phyloP scores from a whole-genome alignment of 2,888 invertebrate species.

The Acheta domesticus region DNA sequence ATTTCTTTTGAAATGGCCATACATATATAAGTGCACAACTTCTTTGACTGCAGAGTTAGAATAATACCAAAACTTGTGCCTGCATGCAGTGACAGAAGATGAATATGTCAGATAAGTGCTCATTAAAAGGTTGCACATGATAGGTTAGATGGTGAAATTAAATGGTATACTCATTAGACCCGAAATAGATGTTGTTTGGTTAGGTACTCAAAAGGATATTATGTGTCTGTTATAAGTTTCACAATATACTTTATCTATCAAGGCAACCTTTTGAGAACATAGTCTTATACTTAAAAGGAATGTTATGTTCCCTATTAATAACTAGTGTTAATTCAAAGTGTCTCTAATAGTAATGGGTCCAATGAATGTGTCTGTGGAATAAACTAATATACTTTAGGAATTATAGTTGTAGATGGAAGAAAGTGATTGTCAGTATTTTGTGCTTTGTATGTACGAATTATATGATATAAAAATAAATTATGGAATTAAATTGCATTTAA shows the following conservation, averaged over 20 bases:
- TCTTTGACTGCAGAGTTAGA: too few species aligned
- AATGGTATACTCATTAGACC: not conserved
- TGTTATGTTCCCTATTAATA: too few species aligned
- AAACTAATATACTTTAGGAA: not conserved
- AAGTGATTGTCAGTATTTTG: slow-evolving; percentile 18
- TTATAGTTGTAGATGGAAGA: not conserved
- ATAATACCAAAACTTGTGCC: not conserved
- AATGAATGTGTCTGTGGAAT: not conserved
- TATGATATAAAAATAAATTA: too few species aligned
- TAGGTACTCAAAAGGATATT: too few species aligned
- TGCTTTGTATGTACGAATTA: not conserved
- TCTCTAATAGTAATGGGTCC: not conserved
- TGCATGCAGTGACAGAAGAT: not conserved
- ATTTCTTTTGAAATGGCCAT: too few species aligned
- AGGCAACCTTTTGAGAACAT: not conserved
- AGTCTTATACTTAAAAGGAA: too few species aligned
- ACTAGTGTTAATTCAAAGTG: too few species aligned
- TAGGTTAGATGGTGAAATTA: not conserved
- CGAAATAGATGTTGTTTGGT: too few species aligned
- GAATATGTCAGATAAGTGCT: slow-evolving; percentile 8
- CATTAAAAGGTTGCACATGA: not conserved
- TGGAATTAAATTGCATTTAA: too few species aligned
- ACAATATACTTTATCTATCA: not conserved
- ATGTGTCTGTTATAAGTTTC: not conserved
- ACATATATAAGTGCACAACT: too few species aligned